These are phyloP conservation scores for Parascotia fuliginaria DNA, from an alignment of 2,888 invertebrate species.

Conservation along the genomic window DNA sequence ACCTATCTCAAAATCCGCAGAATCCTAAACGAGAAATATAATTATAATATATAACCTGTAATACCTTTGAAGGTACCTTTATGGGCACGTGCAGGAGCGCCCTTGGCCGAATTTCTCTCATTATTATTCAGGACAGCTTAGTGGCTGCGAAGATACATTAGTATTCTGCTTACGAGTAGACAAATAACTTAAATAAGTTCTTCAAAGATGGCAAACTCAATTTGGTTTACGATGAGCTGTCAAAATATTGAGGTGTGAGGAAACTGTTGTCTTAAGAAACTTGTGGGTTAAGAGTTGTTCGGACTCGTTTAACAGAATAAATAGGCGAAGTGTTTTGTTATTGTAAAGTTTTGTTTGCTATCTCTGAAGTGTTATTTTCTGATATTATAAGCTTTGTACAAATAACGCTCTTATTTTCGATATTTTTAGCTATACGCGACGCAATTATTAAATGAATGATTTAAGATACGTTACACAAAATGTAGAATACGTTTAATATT, in stretches of 20 bases:
- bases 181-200: constrained; percentile 45
- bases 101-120: constrained; percentile 28
- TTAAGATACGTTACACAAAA: too few relatives aligned
- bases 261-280: neutral
- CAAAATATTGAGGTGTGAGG: constrained; percentile 3
- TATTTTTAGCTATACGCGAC: too few relatives aligned
- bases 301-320: neutral
- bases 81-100: constrained; percentile 9
- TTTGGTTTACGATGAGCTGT: constrained; percentile 34
- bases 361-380: too few relatives aligned
- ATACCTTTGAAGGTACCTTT: too few relatives aligned
- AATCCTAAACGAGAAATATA: too few relatives aligned
- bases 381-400: too few relatives aligned
- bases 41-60: too few relatives aligned
- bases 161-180: constrained; percentile 27
- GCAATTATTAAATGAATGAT: too few relatives aligned
- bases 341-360: neutral
- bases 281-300: neutral
- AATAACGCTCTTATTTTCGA: too few relatives aligned
- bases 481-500: too few relatives aligned
- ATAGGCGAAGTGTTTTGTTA: neutral
- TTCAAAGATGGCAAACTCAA: constrained; percentile 30
- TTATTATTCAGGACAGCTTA: constrained; percentile 34
- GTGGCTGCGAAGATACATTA: constrained; percentile 20
- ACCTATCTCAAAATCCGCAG: too few relatives aligned